Conservation (phyloP, 2,888 invertebrate genomes). For the Odontocolon sp. region DNA sequence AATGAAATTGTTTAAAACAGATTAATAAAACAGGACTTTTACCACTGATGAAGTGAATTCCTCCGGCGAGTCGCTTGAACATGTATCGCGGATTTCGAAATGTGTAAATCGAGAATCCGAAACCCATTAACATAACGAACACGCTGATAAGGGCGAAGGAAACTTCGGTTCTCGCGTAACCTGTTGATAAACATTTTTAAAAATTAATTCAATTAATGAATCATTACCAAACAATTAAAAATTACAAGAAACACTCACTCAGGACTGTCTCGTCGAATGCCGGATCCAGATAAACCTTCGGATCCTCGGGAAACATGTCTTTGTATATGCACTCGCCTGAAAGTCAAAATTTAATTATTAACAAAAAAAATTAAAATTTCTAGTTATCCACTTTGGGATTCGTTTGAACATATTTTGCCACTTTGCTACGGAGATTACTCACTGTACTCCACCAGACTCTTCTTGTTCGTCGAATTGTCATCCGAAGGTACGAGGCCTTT, state of each 20-base stretch:
- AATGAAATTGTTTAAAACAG: neutral
- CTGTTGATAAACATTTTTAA: slow-evolving; percentile 81
- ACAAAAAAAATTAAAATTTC: neutral
- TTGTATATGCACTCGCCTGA: slow-evolving; percentile 84
- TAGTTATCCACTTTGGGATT: neutral
- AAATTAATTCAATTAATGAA: slow-evolving; percentile 1
- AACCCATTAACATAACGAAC: slow-evolving; percentile 91
- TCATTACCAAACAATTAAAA: too few relatives aligned
- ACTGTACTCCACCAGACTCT: slow-evolving; percentile 64
- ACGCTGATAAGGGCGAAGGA: slow-evolving; percentile 92
- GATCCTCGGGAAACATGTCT: too few relatives aligned
- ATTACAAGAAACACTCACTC: slow-evolving; percentile 80
- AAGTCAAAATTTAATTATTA: slow-evolving; percentile 61
- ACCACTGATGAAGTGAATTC: slow-evolving; percentile 92
- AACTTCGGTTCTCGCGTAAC: slow-evolving; percentile 91
- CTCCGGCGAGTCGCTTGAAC: slow-evolving; percentile 93
- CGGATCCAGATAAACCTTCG: too few relatives aligned
- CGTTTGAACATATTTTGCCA: neutral
- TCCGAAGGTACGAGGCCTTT: slow-evolving; percentile 78
- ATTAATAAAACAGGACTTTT: slow-evolving; percentile 75
- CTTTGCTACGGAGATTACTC: slow-evolving; percentile 31
- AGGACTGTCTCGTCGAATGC: slow-evolving; percentile 83
- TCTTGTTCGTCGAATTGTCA: slow-evolving; percentile 53
- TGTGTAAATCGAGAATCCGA: slow-evolving; percentile 91
- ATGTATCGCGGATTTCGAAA: slow-evolving; percentile 93